A percentile compares a stretch with the other conserved stretches of the same genome.
Conservation (phyloP, 2,113 vertebrate species). For the Dromas ardeola region DNA sequence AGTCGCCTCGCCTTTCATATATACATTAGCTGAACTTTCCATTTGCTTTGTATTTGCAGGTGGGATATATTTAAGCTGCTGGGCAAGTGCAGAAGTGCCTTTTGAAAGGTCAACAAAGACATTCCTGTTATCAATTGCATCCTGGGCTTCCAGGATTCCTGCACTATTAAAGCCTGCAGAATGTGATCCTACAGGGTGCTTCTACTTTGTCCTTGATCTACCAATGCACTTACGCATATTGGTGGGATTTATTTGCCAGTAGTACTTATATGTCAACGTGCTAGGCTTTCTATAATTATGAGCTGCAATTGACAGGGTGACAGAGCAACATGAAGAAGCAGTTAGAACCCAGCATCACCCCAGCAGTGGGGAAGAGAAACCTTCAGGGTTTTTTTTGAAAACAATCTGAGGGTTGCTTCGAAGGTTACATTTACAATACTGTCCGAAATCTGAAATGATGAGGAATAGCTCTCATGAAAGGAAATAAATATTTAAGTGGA, state of each 20-base stretch:
- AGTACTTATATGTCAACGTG: background rate
- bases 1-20: background rate
- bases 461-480: background rate
- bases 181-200: background rate
- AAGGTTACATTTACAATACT: background rate
- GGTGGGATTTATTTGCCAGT: background rate
- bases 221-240: background rate
- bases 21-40: background rate
- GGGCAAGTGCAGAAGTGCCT: background rate
- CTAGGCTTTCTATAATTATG: background rate
- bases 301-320: background rate
- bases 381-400: background rate
- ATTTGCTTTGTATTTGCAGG: background rate
- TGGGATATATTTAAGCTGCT: background rate
- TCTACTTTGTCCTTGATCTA: background rate
- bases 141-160: background rate
- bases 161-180: background rate
- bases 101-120: background rate
- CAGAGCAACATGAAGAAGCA: background rate
- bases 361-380: background rate
- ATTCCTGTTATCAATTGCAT: background rate
- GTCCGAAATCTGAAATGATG: background rate
- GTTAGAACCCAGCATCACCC: background rate
- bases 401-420: background rate
- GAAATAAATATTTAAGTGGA: background rate